Evolutionary conservation across 1,140 invertebrate genomes (phyloP), one percentile per base, ranked within the genome.

Genomic region (Semibalanus balanoides): DNA sequence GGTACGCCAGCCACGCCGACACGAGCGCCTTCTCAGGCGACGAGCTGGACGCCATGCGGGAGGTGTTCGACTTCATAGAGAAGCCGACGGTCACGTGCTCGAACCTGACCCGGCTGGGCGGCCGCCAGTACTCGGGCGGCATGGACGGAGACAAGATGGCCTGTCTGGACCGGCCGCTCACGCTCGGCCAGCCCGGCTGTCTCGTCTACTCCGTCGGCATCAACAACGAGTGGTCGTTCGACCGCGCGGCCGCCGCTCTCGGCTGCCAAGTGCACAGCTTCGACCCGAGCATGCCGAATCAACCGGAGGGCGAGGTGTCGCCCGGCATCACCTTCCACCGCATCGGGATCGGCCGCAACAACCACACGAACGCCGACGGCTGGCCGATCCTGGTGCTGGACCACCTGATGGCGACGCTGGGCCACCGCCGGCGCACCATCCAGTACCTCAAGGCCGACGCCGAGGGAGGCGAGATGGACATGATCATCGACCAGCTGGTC

Each of bases 181-280:
- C 51, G 29, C 73, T 79, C 25, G 31, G 25, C 14, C 31, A 75
- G 7, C 74, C 70, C 40, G 75, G 74, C 27, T 81, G 80, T 74
- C 29, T 76, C 19, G 79, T 81, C 74, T 79, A 79, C 64, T 80
- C 80, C 31, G 79, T 80, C 31, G 80, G 80, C n/a, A 77, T 80
- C 35, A 78, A 81, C 40, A 78, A 81, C 72, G 81, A 82, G 30
- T 82, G 81, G 81, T 79, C 79, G 0, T 82, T 81, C 76, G 81
- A 81, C 64, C 78, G 80, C 29, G 79, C 76, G 14, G 73, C 79
- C n/a, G 79, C 70, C 11, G 74, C 77, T 11, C 79, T 78, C 30
- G 80, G 81, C 0, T 81, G 81, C 31, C 31, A 81, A 73, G 81
- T 81, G 14, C 78, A 74, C 75, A 75, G 78, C 22, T 80, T 80